phyloP scores from a whole-genome alignment of 2,888 invertebrate genomes.

The Dromius quadrimaculatus region DNA sequence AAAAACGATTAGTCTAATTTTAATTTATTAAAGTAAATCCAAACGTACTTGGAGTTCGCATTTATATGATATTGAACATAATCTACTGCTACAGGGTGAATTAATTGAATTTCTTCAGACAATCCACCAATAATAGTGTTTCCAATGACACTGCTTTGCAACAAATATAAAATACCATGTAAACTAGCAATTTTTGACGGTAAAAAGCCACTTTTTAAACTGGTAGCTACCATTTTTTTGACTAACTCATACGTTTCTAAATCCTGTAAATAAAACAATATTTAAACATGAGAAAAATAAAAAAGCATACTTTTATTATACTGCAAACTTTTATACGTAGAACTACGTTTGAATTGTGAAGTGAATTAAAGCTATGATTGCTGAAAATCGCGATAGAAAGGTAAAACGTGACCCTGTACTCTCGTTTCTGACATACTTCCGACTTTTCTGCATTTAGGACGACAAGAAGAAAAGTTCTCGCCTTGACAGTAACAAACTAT shows the following conservation, averaged over 20 bases:
- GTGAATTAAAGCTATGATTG: too few species aligned
- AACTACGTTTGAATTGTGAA: too few species aligned
- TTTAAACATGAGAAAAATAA: background rate
- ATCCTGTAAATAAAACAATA: conserved; percentile 64
- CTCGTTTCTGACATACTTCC: too few species aligned
- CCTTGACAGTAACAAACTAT: too few species aligned
- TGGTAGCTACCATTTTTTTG: conserved; percentile 71
- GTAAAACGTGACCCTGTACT: too few species aligned
- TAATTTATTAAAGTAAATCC: background rate
- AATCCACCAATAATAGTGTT: conserved; percentile 66
- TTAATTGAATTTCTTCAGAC: conserved; percentile 68
- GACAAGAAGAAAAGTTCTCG: too few species aligned
- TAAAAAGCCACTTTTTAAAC: conserved; percentile 73
- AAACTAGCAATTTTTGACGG: conserved; percentile 74
- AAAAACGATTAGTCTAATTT: background rate
- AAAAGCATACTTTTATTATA: too few species aligned
- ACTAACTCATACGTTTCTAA: conserved; percentile 72
- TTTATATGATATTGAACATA: conserved; percentile 69
- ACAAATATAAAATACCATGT: conserved; percentile 76
- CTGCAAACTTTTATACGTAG: too few species aligned
- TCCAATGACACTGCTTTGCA: conserved; percentile 71
- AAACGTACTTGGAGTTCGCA: conserved; percentile 62
- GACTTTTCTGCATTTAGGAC: too few species aligned
- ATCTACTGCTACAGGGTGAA: conserved; percentile 69
- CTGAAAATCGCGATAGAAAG: too few species aligned